Percentiles rank a stretch among this genome's conserved stretches.
phyloP scores from a whole-genome alignment of 2,797 vertebrate genomes.

The Steatocranus sp. region DNA sequence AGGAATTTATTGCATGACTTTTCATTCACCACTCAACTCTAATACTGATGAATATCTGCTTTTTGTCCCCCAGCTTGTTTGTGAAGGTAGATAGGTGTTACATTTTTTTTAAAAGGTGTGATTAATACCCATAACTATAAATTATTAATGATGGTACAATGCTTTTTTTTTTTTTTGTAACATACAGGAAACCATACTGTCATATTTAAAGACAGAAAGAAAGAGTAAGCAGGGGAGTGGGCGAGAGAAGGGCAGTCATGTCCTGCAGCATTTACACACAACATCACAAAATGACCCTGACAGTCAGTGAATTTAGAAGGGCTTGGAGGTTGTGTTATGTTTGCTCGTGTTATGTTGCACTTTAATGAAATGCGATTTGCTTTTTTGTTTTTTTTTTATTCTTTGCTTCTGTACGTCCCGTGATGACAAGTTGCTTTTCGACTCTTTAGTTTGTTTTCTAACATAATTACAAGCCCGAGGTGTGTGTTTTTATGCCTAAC shows the following conservation, averaged over 20 bases:
- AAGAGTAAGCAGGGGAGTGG: neutral
- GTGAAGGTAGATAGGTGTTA: neutral
- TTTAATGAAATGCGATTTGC: neutral
- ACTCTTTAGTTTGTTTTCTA: slow-evolving; percentile 1
- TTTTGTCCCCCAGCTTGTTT: neutral
- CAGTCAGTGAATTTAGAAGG: slow-evolving; percentile 40
- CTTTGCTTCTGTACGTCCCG: neutral
- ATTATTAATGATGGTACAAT: neutral
- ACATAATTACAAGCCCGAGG: neutral
- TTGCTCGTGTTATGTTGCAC: slow-evolving; percentile 7
- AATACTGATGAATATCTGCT: neutral
- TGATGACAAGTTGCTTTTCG: neutral
- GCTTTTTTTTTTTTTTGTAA: neutral
- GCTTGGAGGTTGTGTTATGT: slow-evolving; percentile 42
- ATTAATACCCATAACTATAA: neutral
- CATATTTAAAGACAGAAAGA: slow-evolving; percentile 9
- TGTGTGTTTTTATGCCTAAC: neutral
- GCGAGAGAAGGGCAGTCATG: slow-evolving; percentile 33
- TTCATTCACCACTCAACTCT: neutral
- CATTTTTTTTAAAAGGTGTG: neutral
- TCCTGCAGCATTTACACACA: slow-evolving; percentile 55
- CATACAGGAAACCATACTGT: slow-evolving; percentile 3
- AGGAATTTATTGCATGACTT: neutral
- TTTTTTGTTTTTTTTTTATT: neutral
- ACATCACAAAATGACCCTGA: slow-evolving; percentile 50